Percentiles rank a stretch among this genome's conserved stretches.
These are phyloP conservation scores for Acleris sparsana DNA, from an alignment of 2,888 invertebrate genomes.

Conservation along the genomic window DNA sequence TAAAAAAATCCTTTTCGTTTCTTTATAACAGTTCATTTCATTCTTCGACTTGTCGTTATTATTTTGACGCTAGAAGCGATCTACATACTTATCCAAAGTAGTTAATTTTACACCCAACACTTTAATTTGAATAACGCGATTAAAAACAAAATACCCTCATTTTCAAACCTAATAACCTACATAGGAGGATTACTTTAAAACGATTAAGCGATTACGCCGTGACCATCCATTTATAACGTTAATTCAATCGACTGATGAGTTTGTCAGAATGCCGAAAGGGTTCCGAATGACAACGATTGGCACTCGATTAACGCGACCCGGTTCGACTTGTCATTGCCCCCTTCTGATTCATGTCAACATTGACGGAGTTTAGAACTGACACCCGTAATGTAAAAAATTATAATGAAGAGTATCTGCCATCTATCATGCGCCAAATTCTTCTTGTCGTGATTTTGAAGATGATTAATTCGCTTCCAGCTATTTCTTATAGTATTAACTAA, in stretches of 20 bases:
- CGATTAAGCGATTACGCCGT: conserved; percentile 26
- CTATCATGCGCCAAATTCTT: too few species aligned
- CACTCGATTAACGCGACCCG: conserved; percentile 30
- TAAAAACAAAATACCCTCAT: neutral
- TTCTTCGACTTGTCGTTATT: too few species aligned
- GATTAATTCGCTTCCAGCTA: too few species aligned
- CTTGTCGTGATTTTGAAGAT: too few species aligned
- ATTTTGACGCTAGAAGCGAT: too few species aligned
- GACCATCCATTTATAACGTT: conserved; percentile 31
- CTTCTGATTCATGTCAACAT: conserved; percentile 26
- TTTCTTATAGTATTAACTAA: neutral
- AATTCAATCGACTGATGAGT: conserved; percentile 29
- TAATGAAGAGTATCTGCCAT: too few species aligned
- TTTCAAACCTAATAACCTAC: conserved; percentile 17
- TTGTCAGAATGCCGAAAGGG: conserved; percentile 21
- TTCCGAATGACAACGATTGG: conserved; percentile 31
- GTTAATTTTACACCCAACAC: too few species aligned
- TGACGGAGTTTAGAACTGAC: conserved; percentile 9
- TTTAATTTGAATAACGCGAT: neutral
- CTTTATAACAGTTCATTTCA: too few species aligned
- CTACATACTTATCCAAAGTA: too few species aligned
- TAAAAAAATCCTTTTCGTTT: too few species aligned
- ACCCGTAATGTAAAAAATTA: conserved; percentile 11
- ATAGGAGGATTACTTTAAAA: conserved; percentile 21
- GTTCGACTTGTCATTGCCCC: conserved; percentile 13